These are phyloP conservation scores for Spea hammondii DNA, from an alignment of 2,797 vertebrate genomes.

Conservation along the genomic window DNA sequence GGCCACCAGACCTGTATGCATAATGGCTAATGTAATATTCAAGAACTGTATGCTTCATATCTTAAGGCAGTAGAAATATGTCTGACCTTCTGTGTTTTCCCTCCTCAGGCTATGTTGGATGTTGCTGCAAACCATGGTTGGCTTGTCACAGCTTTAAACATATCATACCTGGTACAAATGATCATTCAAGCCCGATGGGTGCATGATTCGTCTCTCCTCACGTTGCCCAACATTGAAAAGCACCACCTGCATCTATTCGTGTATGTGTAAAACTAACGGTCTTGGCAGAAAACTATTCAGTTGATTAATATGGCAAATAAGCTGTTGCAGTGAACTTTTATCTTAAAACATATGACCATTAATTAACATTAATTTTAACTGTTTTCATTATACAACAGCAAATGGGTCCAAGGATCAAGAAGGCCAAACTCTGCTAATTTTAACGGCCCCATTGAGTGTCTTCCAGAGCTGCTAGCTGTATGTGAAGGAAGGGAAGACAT, in stretches of 20 bases:
- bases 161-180: conserved; percentile 92
- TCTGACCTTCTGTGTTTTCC: conserved; percentile 15
- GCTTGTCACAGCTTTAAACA: conserved; percentile 83
- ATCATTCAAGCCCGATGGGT: conserved; percentile 91
- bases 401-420: conserved; percentile 70
- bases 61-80: not conserved
- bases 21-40: no score
- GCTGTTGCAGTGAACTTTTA: no score
- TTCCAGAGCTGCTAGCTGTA: conserved; percentile 87
- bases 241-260: conserved; percentile 87
- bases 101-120: conserved; percentile 91
- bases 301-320: no score
- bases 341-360: no score
- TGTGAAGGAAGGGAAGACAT: conserved; percentile 80
- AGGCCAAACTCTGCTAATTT: conserved; percentile 59
- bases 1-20: no score
- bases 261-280: conserved; percentile 62
- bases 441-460: conserved; percentile 79
- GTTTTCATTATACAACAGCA: conserved; percentile 58
- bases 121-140: conserved; percentile 90
- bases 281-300: no score
- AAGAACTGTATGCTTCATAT: no score
- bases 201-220: conserved; percentile 84
- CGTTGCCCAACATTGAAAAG: conserved; percentile 83
- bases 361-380: no score